Evolutionary conservation across 2,113 vertebrate species (phyloP).

Genomic region (Myodes glareolus): DNA sequence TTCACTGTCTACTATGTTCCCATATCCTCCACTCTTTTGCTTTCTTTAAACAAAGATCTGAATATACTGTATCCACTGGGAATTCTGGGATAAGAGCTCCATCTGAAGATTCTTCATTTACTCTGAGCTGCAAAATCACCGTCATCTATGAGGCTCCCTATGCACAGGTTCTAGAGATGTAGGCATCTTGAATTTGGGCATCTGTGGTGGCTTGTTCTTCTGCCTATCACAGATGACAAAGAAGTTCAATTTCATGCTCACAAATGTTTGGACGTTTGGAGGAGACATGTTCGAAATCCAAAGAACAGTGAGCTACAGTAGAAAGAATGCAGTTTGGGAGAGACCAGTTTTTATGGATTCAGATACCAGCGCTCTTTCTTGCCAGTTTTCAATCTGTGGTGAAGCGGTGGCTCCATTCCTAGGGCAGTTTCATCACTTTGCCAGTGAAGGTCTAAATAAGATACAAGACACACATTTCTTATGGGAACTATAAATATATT

Average conservation of each 20-base stretch:
- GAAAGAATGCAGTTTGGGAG: background rate
- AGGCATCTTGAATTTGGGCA: background rate
- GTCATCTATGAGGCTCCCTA: background rate
- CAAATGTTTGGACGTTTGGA: background rate
- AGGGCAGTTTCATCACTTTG: background rate
- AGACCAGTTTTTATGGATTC: background rate
- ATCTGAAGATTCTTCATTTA: background rate
- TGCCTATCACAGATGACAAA: background rate
- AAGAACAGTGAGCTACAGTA: background rate
- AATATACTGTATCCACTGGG: background rate
- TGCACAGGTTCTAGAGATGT: background rate
- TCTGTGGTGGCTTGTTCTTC: background rate
- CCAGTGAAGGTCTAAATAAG: background rate
- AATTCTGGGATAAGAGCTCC: background rate
- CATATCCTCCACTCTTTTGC: background rate
- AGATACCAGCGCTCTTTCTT: background rate
- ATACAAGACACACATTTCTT: background rate
- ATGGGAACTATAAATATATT: background rate
- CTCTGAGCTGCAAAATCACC: background rate
- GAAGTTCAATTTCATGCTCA: background rate
- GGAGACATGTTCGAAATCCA: background rate
- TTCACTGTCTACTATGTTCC: background rate
- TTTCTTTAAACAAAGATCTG: background rate
- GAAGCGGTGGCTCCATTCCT: background rate
- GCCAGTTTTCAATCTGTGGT: background rate